Conservation (phyloP, 92 coral and sea anemone genomes). For the Zoanthus solanderi region DNA sequence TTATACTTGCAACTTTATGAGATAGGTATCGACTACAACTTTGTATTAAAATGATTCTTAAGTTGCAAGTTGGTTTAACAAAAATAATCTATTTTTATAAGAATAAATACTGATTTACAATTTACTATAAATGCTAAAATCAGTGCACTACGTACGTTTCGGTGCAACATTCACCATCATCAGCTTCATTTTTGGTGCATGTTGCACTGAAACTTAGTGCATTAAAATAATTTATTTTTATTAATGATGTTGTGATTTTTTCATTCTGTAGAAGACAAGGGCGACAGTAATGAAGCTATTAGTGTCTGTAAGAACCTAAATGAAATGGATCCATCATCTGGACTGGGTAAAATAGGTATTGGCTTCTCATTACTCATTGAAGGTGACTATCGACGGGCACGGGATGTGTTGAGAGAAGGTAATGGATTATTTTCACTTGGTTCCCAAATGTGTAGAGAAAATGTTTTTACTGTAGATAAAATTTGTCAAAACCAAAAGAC, state of each 20-base stretch:
- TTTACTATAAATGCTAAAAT: too few relatives aligned
- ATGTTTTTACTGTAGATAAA: neutral
- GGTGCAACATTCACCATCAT: too few relatives aligned
- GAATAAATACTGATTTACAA: too few relatives aligned
- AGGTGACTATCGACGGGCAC: slow-evolving; percentile 58
- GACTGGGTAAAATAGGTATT: slow-evolving; percentile 77
- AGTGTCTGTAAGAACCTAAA: slow-evolving; percentile 70
- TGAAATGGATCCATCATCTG: slow-evolving; percentile 76
- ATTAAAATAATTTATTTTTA: neutral
- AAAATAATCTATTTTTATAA: neutral
- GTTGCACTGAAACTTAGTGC: too few relatives aligned
- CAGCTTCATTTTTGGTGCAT: too few relatives aligned
- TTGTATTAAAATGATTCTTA: too few relatives aligned
- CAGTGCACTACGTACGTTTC: too few relatives aligned
- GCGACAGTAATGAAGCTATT: slow-evolving; percentile 41
- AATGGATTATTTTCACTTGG: too few relatives aligned
- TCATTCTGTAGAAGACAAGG: neutral
- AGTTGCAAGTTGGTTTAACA: neutral
- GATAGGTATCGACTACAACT: neutral
- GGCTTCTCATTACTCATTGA: slow-evolving; percentile 72
- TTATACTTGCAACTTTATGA: neutral
- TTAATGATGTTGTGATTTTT: neutral
- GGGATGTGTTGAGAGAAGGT: slow-evolving; percentile 74
- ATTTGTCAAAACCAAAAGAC: neutral
- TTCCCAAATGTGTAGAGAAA: too few relatives aligned